Evolutionary conservation across 2,797 vertebrate species (phyloP), one percentile per base, ranked within the genome.

Genomic region (Cheirogaleus major): DNA sequence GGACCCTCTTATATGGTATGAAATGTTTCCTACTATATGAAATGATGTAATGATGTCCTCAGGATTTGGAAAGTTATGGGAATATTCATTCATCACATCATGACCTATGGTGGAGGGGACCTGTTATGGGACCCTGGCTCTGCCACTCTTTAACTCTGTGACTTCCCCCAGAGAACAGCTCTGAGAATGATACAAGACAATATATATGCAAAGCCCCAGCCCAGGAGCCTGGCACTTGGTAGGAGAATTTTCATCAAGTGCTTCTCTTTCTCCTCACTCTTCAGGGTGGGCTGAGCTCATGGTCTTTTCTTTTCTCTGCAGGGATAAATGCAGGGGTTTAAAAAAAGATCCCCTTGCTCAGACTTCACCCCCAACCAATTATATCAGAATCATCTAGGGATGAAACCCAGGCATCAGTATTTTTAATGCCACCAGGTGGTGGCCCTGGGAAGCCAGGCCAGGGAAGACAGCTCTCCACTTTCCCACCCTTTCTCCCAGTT

Each of bases 41-140:
- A 82, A 50, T 23, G 10, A 69, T 1, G 11, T 2, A 30, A 73
- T 89, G 22, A 75, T 55, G 12, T 69, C 22, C 13, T 45, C 2
- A 4, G 57, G 38, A 57, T 35, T 59, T 70, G 43, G 38, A 13
- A 45, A 23, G 9, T 27, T 48, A 57, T n/a, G 32, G 27, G 22
- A 23, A 30, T 32, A 1, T 30, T 61, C 23, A 6, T 20, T 20
- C 11, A 59, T 79, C 38, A 22, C 0, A 18, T 52, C 45, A 76
- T 20, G 32, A 4, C 15, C 9, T 50, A 2, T 2, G 10, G 9
- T 22, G 23, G 9, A 10, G 9, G 3, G 22, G 10, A 25, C 23
- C 41, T 41, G 12, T 9, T 20, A 17, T 13, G 27, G 11, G 12
- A 23, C 8, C 1, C 18, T 52, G 7, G 41, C 32, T 89, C 48